These are phyloP conservation scores for Margaritifera margaritifera DNA, from an alignment of 2,888 invertebrate species.

Conservation along the genomic window DNA sequence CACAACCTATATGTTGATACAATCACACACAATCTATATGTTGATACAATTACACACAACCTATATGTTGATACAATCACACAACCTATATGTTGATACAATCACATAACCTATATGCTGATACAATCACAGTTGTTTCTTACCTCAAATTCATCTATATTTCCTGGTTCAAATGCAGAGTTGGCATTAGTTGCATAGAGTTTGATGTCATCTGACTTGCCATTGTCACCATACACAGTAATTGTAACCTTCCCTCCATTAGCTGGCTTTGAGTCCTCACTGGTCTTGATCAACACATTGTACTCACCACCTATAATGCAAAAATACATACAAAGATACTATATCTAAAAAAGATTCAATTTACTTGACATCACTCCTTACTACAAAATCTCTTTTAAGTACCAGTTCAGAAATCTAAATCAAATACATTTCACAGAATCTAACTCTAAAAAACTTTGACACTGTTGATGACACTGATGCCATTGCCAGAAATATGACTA, in stretches of 20 bases:
- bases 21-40: not conserved
- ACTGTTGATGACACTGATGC: too few species aligned
- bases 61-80: not conserved
- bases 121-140: slow-evolving; percentile 10
- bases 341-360: not conserved
- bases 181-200: slow-evolving; percentile 49
- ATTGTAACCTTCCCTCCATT: slow-evolving; percentile 53
- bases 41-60: not conserved
- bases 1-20: not conserved
- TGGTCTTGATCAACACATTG: slow-evolving; percentile 59
- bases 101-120: not conserved
- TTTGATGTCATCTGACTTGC: slow-evolving; percentile 54
- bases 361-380: too few species aligned
- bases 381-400: too few species aligned
- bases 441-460: too few species aligned
- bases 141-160: slow-evolving; percentile 66
- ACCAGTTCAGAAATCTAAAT: too few species aligned
- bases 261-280: slow-evolving; percentile 57
- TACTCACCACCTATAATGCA: slow-evolving; percentile 54
- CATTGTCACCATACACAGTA: slow-evolving; percentile 64
- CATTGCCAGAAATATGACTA: too few species aligned
- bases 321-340: not conserved
- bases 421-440: too few species aligned
- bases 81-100: not conserved
- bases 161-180: slow-evolving; percentile 59